phyloP scores from a whole-genome alignment of 2,888 invertebrate species.

The Diploptera punctata region DNA sequence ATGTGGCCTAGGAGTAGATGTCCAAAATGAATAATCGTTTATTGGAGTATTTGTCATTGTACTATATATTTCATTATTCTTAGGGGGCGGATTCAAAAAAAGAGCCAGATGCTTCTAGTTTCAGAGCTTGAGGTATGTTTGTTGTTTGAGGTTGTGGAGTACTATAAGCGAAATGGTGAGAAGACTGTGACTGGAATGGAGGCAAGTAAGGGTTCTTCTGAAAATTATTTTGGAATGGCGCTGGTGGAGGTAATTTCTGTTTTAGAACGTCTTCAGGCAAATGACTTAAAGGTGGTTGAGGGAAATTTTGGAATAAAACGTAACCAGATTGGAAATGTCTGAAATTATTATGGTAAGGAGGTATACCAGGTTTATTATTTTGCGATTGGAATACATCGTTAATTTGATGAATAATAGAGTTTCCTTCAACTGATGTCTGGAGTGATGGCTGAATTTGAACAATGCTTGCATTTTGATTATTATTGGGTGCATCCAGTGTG shows the following conservation, averaged over 20 bases:
- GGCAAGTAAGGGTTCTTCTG: slow-evolving; percentile 29
- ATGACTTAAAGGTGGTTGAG: slow-evolving; percentile 3
- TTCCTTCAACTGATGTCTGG: slow-evolving; percentile 42
- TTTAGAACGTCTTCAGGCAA: not conserved
- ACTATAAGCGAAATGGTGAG: no score
- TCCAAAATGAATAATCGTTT: slow-evolving; percentile 26
- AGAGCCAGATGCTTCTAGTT: slow-evolving; percentile 23
- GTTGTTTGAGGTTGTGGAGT: slow-evolving; percentile 13
- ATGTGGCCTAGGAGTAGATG: not conserved
- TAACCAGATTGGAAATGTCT: slow-evolving; percentile 22
- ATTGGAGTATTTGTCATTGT: slow-evolving; percentile 5
- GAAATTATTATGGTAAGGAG: not conserved
- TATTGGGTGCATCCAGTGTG: not conserved
- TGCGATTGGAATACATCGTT: slow-evolving; percentile 28
- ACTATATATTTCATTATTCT: slow-evolving; percentile 6
- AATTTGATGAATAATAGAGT: slow-evolving; percentile 39
- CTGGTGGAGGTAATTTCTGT: slow-evolving; percentile 16
- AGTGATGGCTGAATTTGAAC: slow-evolving; percentile 44
- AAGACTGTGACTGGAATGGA: not conserved
- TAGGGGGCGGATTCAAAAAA: slow-evolving; percentile 31
- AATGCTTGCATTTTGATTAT: not conserved
- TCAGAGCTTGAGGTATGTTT: not conserved
- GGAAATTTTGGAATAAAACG: slow-evolving; percentile 28
- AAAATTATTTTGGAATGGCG: slow-evolving; percentile 24
- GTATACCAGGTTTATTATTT: not conserved